These are phyloP conservation scores for Peromyscus aztecus DNA, from an alignment of 2,797 vertebrate species.

Conservation along the genomic window DNA sequence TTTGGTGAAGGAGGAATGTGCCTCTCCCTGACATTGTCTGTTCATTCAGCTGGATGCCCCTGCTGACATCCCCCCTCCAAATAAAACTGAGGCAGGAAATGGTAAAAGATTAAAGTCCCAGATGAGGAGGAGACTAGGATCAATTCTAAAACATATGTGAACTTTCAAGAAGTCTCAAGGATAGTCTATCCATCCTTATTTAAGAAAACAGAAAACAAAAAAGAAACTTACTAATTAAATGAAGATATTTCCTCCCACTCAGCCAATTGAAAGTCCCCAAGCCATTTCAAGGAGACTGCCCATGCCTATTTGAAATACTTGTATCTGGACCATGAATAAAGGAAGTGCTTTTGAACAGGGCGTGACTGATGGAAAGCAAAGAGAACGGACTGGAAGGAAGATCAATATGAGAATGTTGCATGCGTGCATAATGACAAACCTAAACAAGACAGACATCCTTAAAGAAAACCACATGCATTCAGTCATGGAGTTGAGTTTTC, in stretches of 20 bases:
- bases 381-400: neutral
- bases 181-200: neutral
- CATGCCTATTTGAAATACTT: neutral
- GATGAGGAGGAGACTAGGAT: neutral
- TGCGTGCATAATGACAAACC: neutral
- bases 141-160: neutral
- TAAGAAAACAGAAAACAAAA: neutral
- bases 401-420: neutral
- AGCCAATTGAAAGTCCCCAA: neutral
- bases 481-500: constrained; percentile 63
- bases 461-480: neutral
- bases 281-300: neutral
- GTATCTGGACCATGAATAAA: neutral
- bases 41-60: neutral
- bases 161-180: neutral
- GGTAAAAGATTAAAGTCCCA: constrained; percentile 21
- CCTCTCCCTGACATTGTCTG: neutral
- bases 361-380: constrained; percentile 2
- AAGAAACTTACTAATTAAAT: neutral
- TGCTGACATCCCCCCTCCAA: neutral
- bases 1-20: constrained; percentile 41
- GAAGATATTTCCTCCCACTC: neutral
- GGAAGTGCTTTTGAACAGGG: neutral
- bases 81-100: neutral
- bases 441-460: neutral